These are phyloP conservation scores for Rhopalosiphum padi DNA, from an alignment of 1,140 invertebrate genomes.

Conservation along the genomic window DNA sequence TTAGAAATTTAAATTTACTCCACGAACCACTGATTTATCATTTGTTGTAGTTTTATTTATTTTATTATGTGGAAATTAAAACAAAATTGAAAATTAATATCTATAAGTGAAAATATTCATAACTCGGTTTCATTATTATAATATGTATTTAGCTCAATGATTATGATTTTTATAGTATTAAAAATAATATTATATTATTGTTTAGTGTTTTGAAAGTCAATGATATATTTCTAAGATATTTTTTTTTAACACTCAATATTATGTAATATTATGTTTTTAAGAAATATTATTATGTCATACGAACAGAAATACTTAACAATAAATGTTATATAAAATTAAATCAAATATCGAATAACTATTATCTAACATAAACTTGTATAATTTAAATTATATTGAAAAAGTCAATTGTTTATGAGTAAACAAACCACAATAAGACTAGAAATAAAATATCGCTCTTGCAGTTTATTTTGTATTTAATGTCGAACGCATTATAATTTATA, in stretches of 20 bases:
- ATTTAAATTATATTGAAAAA: not conserved
- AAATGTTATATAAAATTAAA: not conserved
- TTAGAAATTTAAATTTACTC: no score
- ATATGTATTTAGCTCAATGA: not conserved
- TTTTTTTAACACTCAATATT: no score
- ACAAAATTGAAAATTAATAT: no score
- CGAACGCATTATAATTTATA: not conserved
- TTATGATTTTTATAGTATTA: not conserved
- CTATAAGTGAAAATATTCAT: no score
- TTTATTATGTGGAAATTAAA: not conserved
- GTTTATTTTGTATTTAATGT: not conserved
- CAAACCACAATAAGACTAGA: not conserved
- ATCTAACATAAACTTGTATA: no score
- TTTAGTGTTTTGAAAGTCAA: no score
- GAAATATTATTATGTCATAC: not conserved
- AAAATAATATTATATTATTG: no score
- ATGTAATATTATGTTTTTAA: not conserved
- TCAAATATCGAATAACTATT: not conserved
- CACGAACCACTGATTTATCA: not conserved
- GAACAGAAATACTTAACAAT: not conserved
- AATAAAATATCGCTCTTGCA: not conserved
- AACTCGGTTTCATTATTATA: not conserved
- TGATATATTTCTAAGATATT: no score
- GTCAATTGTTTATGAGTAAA: not conserved
- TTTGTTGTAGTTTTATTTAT: not conserved